phyloP scores from a whole-genome alignment of 2,113 vertebrate genomes.

The rabbit (Oryctolagus cuniculus) region mOryCun1.1 NC_091439.1:15831501-15832000 shows the following conservation, averaged over 20 bases:
- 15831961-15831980: background rate
- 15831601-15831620: background rate
- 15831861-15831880: background rate
- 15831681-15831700: background rate
- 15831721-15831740: conserved; percentile 25
- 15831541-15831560: background rate
- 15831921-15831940: background rate
- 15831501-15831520: background rate
- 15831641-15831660: background rate
- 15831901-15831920: background rate
- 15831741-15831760: conserved; percentile 38
- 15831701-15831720: conserved; percentile 22
- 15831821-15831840: background rate
- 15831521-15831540: background rate
- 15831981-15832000: background rate
- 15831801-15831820: background rate
- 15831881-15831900: background rate
- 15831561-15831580: background rate
- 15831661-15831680: background rate
- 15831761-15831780: background rate
- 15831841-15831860: background rate
- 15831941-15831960: background rate
- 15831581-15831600: background rate
- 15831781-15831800: background rate
- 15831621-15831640: background rate